Evolutionary conservation across 2,797 vertebrate genomes (phyloP), one percentile per base, ranked within the genome.

Genomic region (Falco cherrug): DNA sequence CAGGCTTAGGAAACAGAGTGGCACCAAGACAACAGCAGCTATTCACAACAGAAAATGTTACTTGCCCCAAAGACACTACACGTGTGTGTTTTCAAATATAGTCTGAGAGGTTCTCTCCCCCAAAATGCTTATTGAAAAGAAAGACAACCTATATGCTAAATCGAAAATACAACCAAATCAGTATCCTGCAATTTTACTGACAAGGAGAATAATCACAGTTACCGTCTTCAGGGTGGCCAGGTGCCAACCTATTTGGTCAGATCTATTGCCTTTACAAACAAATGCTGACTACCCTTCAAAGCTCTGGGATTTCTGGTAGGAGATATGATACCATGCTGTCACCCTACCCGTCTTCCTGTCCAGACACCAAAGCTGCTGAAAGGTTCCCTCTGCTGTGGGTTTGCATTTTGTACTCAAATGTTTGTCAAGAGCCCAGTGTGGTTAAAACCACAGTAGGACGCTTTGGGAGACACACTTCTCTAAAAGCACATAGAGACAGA

Each of bases 351-450:
- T 76, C 70, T 90, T 89, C 76, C 84, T 63, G 20, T 50, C 82
- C 87, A 93, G 87, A 51, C 73, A 90, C 67, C 63, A 79, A 67
- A 84, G 63, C 65, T 95, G 61, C 54, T 71, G 82, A 88, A 92
- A 93, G 41, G 41, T 71, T 71, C 54, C 47, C 24, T 94, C 77
- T 76, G 80, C 90, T 92, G 88, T 79, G 95, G 93, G 41, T 89
- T 87, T 86, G 51, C 65, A 79, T 88, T 91, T 83, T 82, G 29
- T 69, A 10, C 61, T 84, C 51, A 5, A 16, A 71, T 48, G 51
- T 92, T 89, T 39, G 13, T n/a, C 74, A 54, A 57, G 77, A 93
- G 86, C 59, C 59, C 70, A 56, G 35, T 69, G 92, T 60, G 80
- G 90, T 92, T 92, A 85, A 83, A 89, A 85, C 84, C 88, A 67